Evolutionary conservation across 2,797 vertebrate species (phyloP).

Genomic region (Lateolabrax maculatus): DNA sequence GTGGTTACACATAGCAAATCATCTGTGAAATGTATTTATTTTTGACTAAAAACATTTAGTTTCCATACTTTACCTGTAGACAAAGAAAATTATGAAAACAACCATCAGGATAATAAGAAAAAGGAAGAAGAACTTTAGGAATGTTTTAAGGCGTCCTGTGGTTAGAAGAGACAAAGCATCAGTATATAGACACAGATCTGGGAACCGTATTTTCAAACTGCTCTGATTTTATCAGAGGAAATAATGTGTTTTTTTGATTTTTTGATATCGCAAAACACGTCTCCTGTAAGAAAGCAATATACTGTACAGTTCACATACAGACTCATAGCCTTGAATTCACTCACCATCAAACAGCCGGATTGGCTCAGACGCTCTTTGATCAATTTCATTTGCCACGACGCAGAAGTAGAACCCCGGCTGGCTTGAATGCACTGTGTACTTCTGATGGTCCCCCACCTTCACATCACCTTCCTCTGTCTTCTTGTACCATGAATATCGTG

Average conservation of each 20-base stretch:
- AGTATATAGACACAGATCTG: background rate
- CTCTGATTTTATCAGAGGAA: background rate
- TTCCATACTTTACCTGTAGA: constrained; percentile 67
- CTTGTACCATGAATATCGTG: constrained; percentile 60
- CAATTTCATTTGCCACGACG: constrained; percentile 52
- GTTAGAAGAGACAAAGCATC: constrained; percentile 21
- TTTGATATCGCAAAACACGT: background rate
- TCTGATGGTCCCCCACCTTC: rapidly evolving
- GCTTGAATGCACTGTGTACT: constrained; percentile 60
- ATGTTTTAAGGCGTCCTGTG: constrained; percentile 16
- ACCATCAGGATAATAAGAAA: constrained; percentile 28
- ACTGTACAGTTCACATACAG: background rate
- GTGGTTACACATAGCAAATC: background rate
- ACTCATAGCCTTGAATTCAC: constrained; percentile 24
- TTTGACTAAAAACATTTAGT: background rate
- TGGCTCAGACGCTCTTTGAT: constrained; percentile 15
- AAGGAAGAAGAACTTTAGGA: background rate
- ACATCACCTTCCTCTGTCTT: rapidly evolving
- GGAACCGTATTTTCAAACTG: background rate
- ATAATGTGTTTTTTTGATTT: background rate
- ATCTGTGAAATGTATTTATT: background rate
- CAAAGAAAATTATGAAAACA: constrained; percentile 20
- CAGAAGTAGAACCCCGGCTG: constrained; percentile 77
- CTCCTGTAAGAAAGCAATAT: background rate
- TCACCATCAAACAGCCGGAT: constrained; percentile 65